Percentiles rank a stretch among this genome's conserved stretches.
Conservation (phyloP, 2,113 vertebrate species). For the Pituophis catenifer region DNA sequence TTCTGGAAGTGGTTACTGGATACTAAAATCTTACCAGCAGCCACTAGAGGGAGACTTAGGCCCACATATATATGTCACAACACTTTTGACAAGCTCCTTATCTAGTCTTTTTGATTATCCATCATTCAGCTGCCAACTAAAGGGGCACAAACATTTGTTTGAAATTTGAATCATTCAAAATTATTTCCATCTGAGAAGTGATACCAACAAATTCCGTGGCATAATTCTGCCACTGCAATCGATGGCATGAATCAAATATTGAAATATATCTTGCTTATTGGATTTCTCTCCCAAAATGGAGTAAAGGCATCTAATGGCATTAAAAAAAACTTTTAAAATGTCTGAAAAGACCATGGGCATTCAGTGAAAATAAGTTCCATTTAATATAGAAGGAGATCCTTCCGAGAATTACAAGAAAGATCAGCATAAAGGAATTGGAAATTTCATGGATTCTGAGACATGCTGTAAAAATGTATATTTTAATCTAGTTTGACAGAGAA, state of each 20-base stretch:
- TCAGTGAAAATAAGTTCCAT: not conserved
- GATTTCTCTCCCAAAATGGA: not conserved
- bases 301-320: not conserved
- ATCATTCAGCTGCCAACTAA: not conserved
- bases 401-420: not conserved
- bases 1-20: not conserved
- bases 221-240: not conserved
- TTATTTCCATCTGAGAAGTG: not conserved
- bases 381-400: not conserved
- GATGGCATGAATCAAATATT: not conserved
- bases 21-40: not conserved
- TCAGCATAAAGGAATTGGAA: not conserved
- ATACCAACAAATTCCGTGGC: not conserved
- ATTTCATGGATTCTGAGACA: not conserved
- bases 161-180: not conserved
- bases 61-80: not conserved
- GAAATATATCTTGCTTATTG: not conserved
- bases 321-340: not conserved
- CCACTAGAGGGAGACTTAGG: constrained; percentile 23
- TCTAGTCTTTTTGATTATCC: not conserved
- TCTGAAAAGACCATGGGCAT: not conserved
- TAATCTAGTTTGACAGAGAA: not conserved
- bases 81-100: not conserved
- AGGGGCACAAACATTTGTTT: not conserved
- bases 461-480: not conserved